Base-by-base conservation (phyloP, 2,888 invertebrate species). In the Tiliacea citrago region DNA sequence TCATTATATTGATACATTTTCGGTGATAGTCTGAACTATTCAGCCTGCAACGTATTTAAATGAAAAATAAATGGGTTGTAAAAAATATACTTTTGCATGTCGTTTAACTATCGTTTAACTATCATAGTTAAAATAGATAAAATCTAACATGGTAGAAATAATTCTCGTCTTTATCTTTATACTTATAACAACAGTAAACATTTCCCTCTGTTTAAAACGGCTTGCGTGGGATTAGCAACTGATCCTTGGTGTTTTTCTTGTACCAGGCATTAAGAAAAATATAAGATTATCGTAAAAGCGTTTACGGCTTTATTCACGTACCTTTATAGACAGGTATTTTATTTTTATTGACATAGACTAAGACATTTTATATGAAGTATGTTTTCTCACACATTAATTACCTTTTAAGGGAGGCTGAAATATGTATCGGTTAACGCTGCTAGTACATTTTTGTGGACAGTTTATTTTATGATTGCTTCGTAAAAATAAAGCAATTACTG, bases 221-320 rank as follows among this genome's bases (percentile, higher is more conserved):
- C 58, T 82, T 71, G 71, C 71, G 83, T 68, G 71, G 83, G 79
- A 82, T 83, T 78, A 82, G 71, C 79, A 53, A 63, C 53, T 68
- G 13, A 80, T 80, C 83, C 79, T 77, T 82, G 71, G 55, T 78
- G 67, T 82, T 82, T 81, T 67, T 58, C 57, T 71, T 68, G 24
- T 39, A 55, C 55, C 3, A 60, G 29, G 73, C 18, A 63, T 77
- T 29, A 70, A 65, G 57, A 63, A 68, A 75, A 80, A 80, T 68
- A 68, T 62, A 73, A 74, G 78, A 73, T 69, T 21, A 77, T 81
- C 80, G 68, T 75, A 63, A 79, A 79, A 79, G 39, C 16, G 53
- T 73, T 79, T 66, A 81, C 60, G 55, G 60, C 63, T 68, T 57
- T 53, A 78, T 65, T 71, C 58, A 24, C 45, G 49, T 62, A 35